These are phyloP conservation scores for Chaetodon trifascialis DNA, from an alignment of 2,113 vertebrate species.

Conservation along the genomic window DNA sequence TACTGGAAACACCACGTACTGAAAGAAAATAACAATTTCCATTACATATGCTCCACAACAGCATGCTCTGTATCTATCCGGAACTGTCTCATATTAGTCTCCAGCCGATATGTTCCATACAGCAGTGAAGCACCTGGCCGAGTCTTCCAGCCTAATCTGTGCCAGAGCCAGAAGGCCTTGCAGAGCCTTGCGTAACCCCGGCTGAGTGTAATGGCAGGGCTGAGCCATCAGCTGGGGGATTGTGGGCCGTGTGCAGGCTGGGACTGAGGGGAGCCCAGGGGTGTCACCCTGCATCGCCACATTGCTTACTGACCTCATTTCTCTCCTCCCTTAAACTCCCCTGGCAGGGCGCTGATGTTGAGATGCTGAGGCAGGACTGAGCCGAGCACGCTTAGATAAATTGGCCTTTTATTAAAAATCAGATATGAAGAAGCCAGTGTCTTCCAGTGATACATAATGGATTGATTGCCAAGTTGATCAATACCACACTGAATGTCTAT, in stretches of 20 bases:
- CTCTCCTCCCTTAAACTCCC: conserved; percentile 42
- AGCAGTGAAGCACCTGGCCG: conserved; percentile 39
- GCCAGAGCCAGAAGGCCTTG: conserved; percentile 30
- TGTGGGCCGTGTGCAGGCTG: conserved; percentile 43
- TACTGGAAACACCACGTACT: neutral
- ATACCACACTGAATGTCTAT: conserved; percentile 14
- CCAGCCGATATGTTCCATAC: conserved; percentile 9
- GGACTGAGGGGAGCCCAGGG: conserved; percentile 57
- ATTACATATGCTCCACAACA: neutral
- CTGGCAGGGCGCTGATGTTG: conserved; percentile 22
- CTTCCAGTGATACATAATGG: neutral
- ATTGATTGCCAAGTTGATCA: conserved; percentile 30
- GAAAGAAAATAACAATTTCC: no score
- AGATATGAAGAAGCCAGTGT: neutral
- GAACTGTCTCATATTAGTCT: conserved; percentile 4
- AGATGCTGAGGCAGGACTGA: conserved; percentile 19
- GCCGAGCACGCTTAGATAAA: neutral
- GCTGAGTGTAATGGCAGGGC: conserved; percentile 31
- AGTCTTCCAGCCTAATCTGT: conserved; percentile 8
- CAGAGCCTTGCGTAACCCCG: conserved; percentile 36
- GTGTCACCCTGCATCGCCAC: conserved; percentile 61
- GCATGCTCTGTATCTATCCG: neutral
- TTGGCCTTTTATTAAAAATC: conserved; percentile 33
- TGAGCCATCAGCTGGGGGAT: conserved; percentile 62
- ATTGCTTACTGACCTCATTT: conserved; percentile 75